Evolutionary conservation across 1,140 invertebrate species (phyloP), one percentile per base, ranked within the genome.

Genomic region (Drosophila virilis): DNA sequence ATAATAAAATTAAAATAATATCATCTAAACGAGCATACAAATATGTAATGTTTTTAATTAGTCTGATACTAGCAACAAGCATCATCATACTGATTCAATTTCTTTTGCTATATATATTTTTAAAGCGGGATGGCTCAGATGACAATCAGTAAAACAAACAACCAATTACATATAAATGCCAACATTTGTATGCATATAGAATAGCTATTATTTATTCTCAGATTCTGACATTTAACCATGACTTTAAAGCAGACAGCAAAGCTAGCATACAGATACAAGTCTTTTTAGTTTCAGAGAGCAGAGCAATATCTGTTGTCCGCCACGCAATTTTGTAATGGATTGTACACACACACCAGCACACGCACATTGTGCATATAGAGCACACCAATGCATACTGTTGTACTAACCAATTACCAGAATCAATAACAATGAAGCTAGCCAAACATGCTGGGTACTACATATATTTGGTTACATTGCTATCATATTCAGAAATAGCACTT

Each of bases 321-420:
- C 22, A 58, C 7, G 12, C 57, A 69, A 69, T 70, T 69, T 62
- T 70, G 32, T 54, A 62, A 62, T 70, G 50, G 67, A 38, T 54
- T 55, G 10, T 7, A 33, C 32, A 33, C 32, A 52, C n/a, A 37
- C 38, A 46, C 17, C 15, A 4, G 4, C 57, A 33, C 50, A 43
- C 12, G 15, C 15, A 37, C 28, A 60, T 43, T 5, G 12, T 13
- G n/a, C 13, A 45, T 22, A 46, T 17, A 32, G 37, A 0, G 15
- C 7, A 42, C 45, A 50, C 1, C 9, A 8, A 57, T 6, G 12
- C 8, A 54, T 12, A 7, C 8, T n/a, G 35, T 54, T 64, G 10
- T 28, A 7, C 15, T 55, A 52, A 37, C 61, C 61, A 72, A 65
- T 72, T 72, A 57, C 42, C 37, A 64, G 45, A 50, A 58, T 65